Evolutionary conservation across 2,113 vertebrate species (phyloP), one percentile per base, ranked within the genome.

Genomic region (Perccottus glenii): DNA sequence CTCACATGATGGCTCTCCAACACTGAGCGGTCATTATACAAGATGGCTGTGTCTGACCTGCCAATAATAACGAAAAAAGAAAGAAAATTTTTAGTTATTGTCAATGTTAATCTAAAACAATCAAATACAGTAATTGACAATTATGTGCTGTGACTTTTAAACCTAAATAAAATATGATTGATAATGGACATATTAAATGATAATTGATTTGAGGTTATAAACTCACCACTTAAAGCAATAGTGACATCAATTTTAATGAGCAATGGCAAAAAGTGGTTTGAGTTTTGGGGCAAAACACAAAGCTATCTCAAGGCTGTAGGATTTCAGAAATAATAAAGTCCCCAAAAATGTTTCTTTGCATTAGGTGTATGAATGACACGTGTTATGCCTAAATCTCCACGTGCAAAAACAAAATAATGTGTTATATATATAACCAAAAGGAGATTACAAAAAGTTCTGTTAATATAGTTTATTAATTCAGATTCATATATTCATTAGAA

Each of bases 1-100:
- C 98, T 98, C 44, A 99, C 94, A 0, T 99, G 98, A 77, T 99
- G 97, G 69, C 96, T 99, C 91, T 99, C 98, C 75, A 99, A 83
- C 57, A 99, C 96, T 6, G 98, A 95, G 14, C 95, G 94, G 82
- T 99, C 98, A 2, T 99, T 99, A 78, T 99, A 99, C 6, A 99
- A 92, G 88, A 99, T 96, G 5, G 98, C 96, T 67, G 96, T 91
- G 91, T 99, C 98, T 38, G 97, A 99, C 86, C 98, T 99, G 81
- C 14, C 38, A 35, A 11, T 11, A 35, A 33, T 11, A 4, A 27
- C 3, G 33, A 56, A 11, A 14, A 70, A n/a, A 60, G 38, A 40
- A 35, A 46, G 14, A 55, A 62, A 38, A 62, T 40, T n/a, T 51
- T 14, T 33, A 45, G 46, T 38, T 27, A 27, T 27, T 27, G 19